A percentile compares a stretch with the other conserved stretches of the same genome.
phyloP scores from a whole-genome alignment of 2,113 vertebrate genomes.

The Brachypteracias leptosomus region DNA sequence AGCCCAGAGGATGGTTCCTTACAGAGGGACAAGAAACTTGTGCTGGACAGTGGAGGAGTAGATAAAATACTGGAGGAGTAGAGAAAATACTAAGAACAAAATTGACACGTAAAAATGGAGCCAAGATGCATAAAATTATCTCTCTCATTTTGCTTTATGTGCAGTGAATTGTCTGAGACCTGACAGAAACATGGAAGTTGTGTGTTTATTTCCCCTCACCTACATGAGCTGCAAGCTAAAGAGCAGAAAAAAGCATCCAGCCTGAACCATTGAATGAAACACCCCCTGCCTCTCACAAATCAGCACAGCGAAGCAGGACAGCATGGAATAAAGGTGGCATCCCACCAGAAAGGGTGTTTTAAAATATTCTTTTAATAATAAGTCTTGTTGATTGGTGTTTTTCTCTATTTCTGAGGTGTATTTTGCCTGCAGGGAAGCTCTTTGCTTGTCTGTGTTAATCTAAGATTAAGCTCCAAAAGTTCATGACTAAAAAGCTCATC shows the following conservation, averaged over 20 bases:
- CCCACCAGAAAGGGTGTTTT: neutral
- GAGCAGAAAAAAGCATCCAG: neutral
- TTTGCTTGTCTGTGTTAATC: conserved; percentile 47
- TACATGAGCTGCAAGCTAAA: neutral
- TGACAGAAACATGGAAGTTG: neutral
- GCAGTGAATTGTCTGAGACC: neutral
- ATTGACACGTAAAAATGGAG: neutral
- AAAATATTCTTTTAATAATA: neutral
- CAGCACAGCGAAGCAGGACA: neutral
- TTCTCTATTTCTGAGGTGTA: neutral
- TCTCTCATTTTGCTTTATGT: neutral
- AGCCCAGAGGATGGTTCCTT: neutral
- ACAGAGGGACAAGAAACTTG: neutral
- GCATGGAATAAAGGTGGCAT: neutral
- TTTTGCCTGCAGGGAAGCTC: conserved; percentile 9
- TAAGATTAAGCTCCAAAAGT: conserved; percentile 48
- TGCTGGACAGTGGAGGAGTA: neutral
- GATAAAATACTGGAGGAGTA: neutral
- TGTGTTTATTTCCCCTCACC: neutral
- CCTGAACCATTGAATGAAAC: neutral
- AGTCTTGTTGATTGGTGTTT: neutral
- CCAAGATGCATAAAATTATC: rapidly evolving
- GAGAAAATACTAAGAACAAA: neutral
- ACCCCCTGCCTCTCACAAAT: neutral
- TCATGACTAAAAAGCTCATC: conserved; percentile 25